These are phyloP conservation scores for Caenorhabditis panamensis DNA, from an alignment of 2,888 invertebrate genomes.

Conservation along the genomic window DNA sequence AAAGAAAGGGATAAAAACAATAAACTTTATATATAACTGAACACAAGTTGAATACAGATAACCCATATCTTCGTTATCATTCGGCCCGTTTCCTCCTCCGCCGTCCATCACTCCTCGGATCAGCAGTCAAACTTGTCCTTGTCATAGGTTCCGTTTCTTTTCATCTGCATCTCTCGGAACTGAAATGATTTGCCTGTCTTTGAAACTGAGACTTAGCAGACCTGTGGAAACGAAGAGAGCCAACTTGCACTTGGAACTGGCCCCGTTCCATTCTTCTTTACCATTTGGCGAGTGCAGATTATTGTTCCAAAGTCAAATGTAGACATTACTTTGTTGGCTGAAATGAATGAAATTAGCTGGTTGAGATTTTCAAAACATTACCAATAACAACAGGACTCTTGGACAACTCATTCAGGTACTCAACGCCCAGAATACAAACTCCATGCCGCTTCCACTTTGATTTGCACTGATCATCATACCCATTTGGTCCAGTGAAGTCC, in stretches of 20 bases:
- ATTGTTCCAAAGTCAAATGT: conserved; percentile 55
- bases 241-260: conserved; percentile 10
- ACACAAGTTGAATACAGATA: too few relatives aligned
- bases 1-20: too few relatives aligned
- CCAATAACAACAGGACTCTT: conserved; percentile 29
- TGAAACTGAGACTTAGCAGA: too few relatives aligned
- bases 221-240: conserved; percentile 47
- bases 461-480: conserved; percentile 33
- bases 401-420: conserved; percentile 32
- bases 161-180: conserved; percentile 51
- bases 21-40: too few relatives aligned
- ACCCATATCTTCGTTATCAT: too few relatives aligned
- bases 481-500: conserved; percentile 44
- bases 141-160: conserved; percentile 41
- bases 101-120: not conserved
- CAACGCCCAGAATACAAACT: conserved; percentile 53
- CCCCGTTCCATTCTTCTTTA: conserved; percentile 23
- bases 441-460: conserved; percentile 55
- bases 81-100: not conserved
- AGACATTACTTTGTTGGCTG: conserved; percentile 53
- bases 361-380: not conserved
- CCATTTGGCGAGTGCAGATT: conserved; percentile 49
- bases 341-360: conserved; percentile 2
- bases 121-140: conserved; percentile 48
- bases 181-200: conserved; percentile 14